Evolutionary conservation across 2,888 invertebrate genomes (phyloP), one percentile per base, ranked within the genome.

Genomic region (Bimastos eiseni): DNA sequence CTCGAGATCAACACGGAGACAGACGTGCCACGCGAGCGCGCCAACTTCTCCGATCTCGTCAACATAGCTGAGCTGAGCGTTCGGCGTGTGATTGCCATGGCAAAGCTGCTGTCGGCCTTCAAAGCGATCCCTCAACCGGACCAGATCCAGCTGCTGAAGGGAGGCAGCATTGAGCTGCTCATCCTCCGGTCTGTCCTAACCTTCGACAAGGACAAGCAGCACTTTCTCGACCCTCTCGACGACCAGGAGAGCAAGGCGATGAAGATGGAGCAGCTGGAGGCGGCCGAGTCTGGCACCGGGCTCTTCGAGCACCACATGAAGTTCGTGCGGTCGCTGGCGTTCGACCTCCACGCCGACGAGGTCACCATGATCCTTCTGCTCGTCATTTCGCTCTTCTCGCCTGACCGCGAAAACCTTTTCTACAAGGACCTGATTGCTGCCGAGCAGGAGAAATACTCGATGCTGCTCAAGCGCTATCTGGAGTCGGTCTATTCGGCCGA

Each of bases 141-240:
- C 95, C 98, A 99, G 96, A 97, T 98, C 91, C 97, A 97, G 38
- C 95, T 98, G 55, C 95, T 98, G n/a, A 98, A 98, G 95, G 98
- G 98, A 4, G 98, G 98, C 1, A 98, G 98, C 94, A 98, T 98
- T 89, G 99, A 99, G 95, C 97, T 99, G 97, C 97, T 99, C 97
- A 97, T 99, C 92, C 96, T 99, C 90, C 96, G 98, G 41, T 98
- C 98, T 93, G 98, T 98, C 0, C 97, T 98, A 96, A 97, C 97
- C 89, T 99, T 98, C 94, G 98, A 99, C 94, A 97, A 97, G 41
- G 97, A 97, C 93, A 97, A 97, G 93, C 97, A 98, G 93, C 97
- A 97, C 91, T 99, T 98, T 98, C 97, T 97, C 96, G 95, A 95
- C 92, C 95, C 97, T 89, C 99, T 98, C 94, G 98, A 99, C 92